Evolutionary conservation across 2,797 vertebrate species (phyloP), one percentile per base, ranked within the genome.

Genomic region (Pangasius larnaudii): DNA sequence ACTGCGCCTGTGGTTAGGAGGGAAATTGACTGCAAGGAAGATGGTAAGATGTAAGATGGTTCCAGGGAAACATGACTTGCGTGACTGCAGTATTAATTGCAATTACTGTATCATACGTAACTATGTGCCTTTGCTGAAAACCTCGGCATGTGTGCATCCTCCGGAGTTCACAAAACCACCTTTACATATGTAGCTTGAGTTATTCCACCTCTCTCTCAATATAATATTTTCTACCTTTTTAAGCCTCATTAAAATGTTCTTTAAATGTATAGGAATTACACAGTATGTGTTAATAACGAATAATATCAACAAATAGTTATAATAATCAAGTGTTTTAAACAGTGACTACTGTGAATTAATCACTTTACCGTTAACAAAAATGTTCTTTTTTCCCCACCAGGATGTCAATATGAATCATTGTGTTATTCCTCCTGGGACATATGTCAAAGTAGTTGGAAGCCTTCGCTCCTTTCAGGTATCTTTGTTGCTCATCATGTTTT

Each of bases 401-500:
- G 98, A 99, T 77, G 92, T 95, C 27, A 92, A 95, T 77, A 90
- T 97, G 36, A 98, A 99, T 91, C 97, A 95, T 78, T 94, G 95
- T 0, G 97, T 98, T 42, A 95, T 99, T 46, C 98, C 98, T 91
- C 97, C 98, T 42, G 97, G 97, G 86, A 98, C 97, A 0, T 99
- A 99, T 0, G 96, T 99, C 79, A 99, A 98, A 95, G 96, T 99
- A 1, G 97, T 97, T 13, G 98, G 98, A 16, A 98, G 98, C 87
- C 95, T 99, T 69, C 97, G 98, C 1, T 98, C 97, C 1, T 99
- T 99, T 92, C 98, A 99, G 97, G 84, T 94, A 89, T 53, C 2
- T 74, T 11, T 59, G 13, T 72, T 53, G 49, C 30, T 56, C 14
- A 1, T 51, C 18, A 51, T 30, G 10, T 36, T 56, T 80, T 80